These are phyloP conservation scores for Neolamprologus modestus DNA, from an alignment of 2,113 vertebrate genomes.

Conservation along the genomic window DNA sequence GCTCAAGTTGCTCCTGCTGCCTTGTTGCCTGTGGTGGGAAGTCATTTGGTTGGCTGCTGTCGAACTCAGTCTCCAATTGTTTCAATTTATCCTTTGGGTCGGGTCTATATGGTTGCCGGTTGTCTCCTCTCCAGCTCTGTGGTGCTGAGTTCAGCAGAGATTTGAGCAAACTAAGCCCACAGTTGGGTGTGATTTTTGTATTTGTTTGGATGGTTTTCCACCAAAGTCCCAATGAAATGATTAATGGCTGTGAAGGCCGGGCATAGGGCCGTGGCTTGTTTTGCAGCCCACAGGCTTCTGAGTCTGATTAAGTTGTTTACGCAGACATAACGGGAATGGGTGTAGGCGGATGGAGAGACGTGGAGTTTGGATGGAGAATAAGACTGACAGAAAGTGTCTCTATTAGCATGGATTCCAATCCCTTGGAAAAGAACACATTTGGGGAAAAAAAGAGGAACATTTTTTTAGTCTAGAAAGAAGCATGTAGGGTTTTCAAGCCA, in stretches of 20 bases:
- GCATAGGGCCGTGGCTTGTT: slow-evolving; percentile 10
- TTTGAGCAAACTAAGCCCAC: neutral
- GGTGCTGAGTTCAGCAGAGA: slow-evolving; percentile 46
- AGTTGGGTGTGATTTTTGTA: slow-evolving; percentile 33
- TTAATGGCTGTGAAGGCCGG: slow-evolving; percentile 19
- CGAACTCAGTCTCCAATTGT: neutral
- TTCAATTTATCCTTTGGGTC: slow-evolving; percentile 16
- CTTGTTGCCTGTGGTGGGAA: slow-evolving; percentile 1
- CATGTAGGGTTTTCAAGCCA: neutral
- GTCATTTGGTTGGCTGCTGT: slow-evolving; percentile 3
- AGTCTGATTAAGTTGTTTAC: slow-evolving; percentile 59
- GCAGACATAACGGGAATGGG: slow-evolving; percentile 22
- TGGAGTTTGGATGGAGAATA: neutral
- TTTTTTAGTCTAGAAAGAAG: neutral
- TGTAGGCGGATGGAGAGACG: slow-evolving; percentile 3
- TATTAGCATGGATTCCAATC: neutral
- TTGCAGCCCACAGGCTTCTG: slow-evolving; percentile 42
- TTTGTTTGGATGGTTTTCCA: slow-evolving; percentile 37
- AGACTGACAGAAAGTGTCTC: slow-evolving; percentile 8
- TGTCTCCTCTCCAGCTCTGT: slow-evolving; percentile 17
- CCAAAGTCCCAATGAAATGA: slow-evolving; percentile 47
- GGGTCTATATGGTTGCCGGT: neutral
- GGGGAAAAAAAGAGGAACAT: neutral
- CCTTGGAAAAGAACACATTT: neutral
- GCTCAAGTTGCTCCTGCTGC: slow-evolving; percentile 9